Conservation (phyloP, 2,113 vertebrate genomes). For the Elaphurus davidianus region DNA sequence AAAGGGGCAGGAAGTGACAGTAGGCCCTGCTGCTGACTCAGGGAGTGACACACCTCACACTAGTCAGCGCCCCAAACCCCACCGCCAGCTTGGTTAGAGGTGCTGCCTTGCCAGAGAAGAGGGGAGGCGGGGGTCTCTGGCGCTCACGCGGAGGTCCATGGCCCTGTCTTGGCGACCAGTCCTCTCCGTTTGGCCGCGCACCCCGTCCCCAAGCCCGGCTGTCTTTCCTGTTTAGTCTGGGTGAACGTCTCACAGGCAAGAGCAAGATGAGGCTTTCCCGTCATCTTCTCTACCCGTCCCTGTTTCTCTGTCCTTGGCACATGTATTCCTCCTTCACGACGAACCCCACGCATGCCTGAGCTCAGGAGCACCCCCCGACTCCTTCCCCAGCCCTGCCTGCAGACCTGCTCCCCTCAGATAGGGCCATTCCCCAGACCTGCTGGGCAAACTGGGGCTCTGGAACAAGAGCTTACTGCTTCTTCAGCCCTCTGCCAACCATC, state of each 20-base stretch:
- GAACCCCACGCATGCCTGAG: rapidly evolving
- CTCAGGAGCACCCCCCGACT: not conserved
- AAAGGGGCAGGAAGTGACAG: not conserved
- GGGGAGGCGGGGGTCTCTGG: rapidly evolving
- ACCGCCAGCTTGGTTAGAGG: not conserved
- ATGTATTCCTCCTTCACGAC: not conserved
- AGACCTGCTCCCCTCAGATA: not conserved
- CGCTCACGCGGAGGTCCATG: rapidly evolving
- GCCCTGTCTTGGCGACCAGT: not conserved
- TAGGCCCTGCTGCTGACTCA: not conserved
- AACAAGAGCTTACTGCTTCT: not conserved
- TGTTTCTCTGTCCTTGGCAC: not conserved
- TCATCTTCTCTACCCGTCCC: not conserved
- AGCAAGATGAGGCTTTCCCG: not conserved
- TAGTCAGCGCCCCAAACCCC: not conserved
- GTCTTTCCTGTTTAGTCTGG: not conserved
- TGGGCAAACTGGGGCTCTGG: not conserved
- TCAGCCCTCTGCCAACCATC: not conserved
- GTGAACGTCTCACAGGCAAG: not conserved
- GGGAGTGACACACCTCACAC: not conserved
- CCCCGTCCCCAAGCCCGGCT: not conserved
- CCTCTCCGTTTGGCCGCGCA: not conserved
- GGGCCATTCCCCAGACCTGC: rapidly evolving
- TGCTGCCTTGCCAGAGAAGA: not conserved
- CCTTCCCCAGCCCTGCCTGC: not conserved